Base-by-base conservation (phyloP, 2,888 invertebrate genomes). In the Plebejus melissa region DNA sequence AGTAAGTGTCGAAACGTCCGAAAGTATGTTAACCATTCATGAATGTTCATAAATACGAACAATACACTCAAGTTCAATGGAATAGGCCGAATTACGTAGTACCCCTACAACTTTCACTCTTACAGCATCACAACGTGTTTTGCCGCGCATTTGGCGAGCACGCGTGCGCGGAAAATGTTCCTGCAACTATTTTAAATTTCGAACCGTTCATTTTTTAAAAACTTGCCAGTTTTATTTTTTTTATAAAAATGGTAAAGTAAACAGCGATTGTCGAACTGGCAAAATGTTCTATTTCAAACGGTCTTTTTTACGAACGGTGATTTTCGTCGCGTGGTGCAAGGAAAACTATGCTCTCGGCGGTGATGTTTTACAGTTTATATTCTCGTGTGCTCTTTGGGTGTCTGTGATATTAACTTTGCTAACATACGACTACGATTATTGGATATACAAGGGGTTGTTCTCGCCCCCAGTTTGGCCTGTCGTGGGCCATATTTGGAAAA, bases 391-490 rank as follows among this genome's bases (percentile, higher is more conserved):
- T 0, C 81, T 89, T 65, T 77, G 77, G 13, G 74, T 81, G 4
- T 82, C 83, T 4, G 77, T 84, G 4, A 58, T 87, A 9, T 81
- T 89, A 50, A 83, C 86, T 1, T 76, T 93, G 28, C 82, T 89
- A 0, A 93, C 90, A 0, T 92, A 89, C 74, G 93, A 92, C 82
- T 88, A 92, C 80, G 92, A 92, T 71, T 93, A 93, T 79, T 93
- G 93, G 93, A 78, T 69, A n/a, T 77, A 80, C 0, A 81, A 86
- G 60, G 93, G 93, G 0, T 85, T 93, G 32, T 91, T 88, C 76
- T 88, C 92, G 0, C 93, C 93, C 1, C 88, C 91, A 0, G 88
- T 85, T 0, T 85, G 86, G 85, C 93, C 91, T 0, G 80, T 93
- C 2, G 91, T 93, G 0, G 93, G 93, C 1, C 92, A 93, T 78